Conservation (phyloP, 2,113 vertebrate species). For the Neopipo cinnamomea region DNA sequence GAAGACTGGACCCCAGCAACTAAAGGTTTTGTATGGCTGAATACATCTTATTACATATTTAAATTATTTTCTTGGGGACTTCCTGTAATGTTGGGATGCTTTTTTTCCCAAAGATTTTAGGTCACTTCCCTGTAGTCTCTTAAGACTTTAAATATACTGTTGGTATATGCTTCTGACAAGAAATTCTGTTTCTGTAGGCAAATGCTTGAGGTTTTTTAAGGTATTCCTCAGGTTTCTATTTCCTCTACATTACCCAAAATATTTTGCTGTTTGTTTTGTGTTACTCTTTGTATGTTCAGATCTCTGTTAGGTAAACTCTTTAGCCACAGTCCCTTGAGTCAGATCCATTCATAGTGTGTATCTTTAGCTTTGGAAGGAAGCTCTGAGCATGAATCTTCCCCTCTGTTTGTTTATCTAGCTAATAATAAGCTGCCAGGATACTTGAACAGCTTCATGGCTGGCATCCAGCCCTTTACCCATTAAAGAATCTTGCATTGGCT, state of each 20-base stretch:
- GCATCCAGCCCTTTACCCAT: conserved; percentile 15
- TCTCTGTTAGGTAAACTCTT: not conserved
- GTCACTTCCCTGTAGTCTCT: not conserved
- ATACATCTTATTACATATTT: not conserved
- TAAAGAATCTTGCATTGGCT: conserved; percentile 3
- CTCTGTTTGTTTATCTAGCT: conserved; percentile 54
- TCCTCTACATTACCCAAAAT: not conserved
- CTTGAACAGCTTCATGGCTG: conserved; percentile 13
- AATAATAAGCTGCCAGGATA: conserved; percentile 50
- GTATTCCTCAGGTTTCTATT: not conserved
- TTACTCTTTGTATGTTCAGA: not conserved
- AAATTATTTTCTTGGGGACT: not conserved
- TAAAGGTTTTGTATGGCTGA: not conserved
- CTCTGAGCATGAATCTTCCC: conserved; percentile 2
- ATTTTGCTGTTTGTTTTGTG: not conserved
- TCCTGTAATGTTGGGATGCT: not conserved
- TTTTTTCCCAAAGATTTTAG: not conserved
- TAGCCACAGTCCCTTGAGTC: not conserved
- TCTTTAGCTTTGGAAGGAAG: conserved; percentile 46
- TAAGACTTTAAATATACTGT: not conserved
- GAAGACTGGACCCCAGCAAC: not conserved
- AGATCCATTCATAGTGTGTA: conserved; percentile 25
- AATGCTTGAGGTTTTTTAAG: not conserved
- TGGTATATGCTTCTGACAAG: not conserved
- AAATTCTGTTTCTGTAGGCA: not conserved